Evolutionary conservation across 2,888 invertebrate genomes (phyloP).

Genomic region (Cepaea hortensis): DNA sequence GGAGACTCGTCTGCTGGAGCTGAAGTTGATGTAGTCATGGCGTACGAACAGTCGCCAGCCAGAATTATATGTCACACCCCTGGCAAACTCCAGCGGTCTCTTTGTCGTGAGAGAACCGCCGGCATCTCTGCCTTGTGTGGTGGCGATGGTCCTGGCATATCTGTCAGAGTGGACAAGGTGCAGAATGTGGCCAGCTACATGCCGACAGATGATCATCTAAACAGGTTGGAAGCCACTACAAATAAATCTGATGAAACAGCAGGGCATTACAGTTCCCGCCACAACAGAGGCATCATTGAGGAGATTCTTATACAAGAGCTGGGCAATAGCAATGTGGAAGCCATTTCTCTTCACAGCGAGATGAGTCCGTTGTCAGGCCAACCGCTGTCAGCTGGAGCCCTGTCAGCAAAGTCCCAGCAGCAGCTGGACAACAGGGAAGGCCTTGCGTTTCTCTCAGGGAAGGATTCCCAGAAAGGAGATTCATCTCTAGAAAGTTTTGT

Average conservation of each 20-base stretch:
- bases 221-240: background rate
- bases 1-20: conserved; percentile 53
- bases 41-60: conserved; percentile 64
- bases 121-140: background rate
- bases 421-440: background rate
- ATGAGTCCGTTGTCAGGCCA: background rate
- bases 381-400: background rate
- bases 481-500: background rate
- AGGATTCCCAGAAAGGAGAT: background rate
- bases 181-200: background rate
- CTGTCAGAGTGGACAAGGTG: conserved; percentile 27
- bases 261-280: background rate
- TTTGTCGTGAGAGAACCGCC: background rate
- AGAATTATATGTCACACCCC: conserved; percentile 66
- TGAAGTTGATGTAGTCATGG: conserved; percentile 64
- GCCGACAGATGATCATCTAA: background rate
- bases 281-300: conserved; percentile 40
- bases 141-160: background rate
- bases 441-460: background rate
- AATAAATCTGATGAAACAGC: background rate
- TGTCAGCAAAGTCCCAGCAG: background rate
- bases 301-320: conserved; percentile 41
- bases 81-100: conserved; percentile 16
- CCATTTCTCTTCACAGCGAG: conserved; percentile 44
- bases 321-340: conserved; percentile 6